Base-by-base conservation (phyloP, 2,113 vertebrate species). In the Sakesphorus luctuosus region DNA sequence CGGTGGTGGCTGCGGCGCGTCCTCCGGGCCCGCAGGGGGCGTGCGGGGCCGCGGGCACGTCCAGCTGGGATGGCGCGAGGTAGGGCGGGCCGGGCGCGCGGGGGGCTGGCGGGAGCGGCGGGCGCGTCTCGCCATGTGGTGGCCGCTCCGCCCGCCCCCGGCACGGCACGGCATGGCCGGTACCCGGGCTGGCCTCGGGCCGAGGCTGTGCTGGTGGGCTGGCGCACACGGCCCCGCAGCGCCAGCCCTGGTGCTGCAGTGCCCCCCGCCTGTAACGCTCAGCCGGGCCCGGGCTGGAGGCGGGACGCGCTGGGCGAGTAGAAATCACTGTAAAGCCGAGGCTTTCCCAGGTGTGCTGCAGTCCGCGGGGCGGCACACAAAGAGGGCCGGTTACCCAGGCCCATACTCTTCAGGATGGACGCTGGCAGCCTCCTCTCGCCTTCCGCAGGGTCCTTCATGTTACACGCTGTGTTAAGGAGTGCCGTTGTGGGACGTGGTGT, bases 401-500 rank as follows among this genome's bases (percentile, higher is more conserved):
- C 1, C 6, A 1, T 16, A 33, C 18, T 55, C 14, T 18, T 14
- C 28, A 8, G 56, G 21, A 3, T 7, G 65, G 74, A 4, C 47
- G 3, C 9, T 29, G 0, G 26, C 67, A 5, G 9, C 29, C 11
- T 43, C 13, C 16, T 9, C 17, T 6, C n/a, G 46, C 17, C 0
- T 0, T 3, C 26, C 5, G n/a, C 4, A 28, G 53, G 11, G 19
- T 65, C 75, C 21, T 29, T 7, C 11, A 0, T 9, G 36, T 26
- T 12, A 15, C 29, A 17, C 1, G 1, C 10, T 20, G 38, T 7
- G n/a, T 28, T 25, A 13, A 44, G 61, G 29, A 21, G 29, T 4
- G 1, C 11, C 12, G 0, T 1, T 10, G 38, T 20, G 67, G 40
- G 36, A 40, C 5, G 7, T 25, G 24, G 7, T 43, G 11, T 13